Percentiles rank a stretch among this genome's conserved stretches.
Conservation (phyloP, 64 coral and sea anemone species). For the Montipora sp. region DNA sequence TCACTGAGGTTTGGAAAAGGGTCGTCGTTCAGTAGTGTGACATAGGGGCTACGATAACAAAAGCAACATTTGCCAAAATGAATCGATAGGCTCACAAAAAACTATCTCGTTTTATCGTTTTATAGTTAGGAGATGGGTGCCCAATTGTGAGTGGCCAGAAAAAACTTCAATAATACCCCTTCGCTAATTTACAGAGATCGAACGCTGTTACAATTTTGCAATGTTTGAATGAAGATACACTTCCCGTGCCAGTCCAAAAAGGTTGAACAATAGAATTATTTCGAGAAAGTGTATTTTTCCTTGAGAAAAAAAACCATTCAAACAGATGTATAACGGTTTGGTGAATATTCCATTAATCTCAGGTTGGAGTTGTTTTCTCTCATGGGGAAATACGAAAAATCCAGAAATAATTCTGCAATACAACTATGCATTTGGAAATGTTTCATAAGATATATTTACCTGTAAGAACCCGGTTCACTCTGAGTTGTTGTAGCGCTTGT, state of each 20-base stretch:
- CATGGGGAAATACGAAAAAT: neutral
- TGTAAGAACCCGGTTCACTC: neutral
- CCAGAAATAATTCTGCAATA: conserved; percentile 15
- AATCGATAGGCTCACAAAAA: conserved; percentile 2
- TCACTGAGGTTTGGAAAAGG: neutral
- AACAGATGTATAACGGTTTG: conserved; percentile 1
- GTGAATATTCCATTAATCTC: neutral
- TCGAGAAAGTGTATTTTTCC: neutral
- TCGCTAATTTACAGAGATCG: too few relatives aligned
- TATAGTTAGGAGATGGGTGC: neutral
- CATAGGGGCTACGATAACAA: neutral
- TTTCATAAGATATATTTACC: neutral
- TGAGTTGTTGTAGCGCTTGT: neutral
- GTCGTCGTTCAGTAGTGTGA: conserved; percentile 11
- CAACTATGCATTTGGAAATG: neutral
- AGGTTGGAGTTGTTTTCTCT: neutral
- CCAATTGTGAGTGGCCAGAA: neutral
- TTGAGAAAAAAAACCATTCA: neutral
- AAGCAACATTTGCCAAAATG: neutral
- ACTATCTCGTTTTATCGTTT: neutral
- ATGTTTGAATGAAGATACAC: neutral
- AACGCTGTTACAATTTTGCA: neutral
- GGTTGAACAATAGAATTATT: neutral
- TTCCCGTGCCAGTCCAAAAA: neutral
- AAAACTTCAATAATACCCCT: neutral